phyloP scores from a whole-genome alignment of 2,888 invertebrate species.

The Muscina levida region DNA sequence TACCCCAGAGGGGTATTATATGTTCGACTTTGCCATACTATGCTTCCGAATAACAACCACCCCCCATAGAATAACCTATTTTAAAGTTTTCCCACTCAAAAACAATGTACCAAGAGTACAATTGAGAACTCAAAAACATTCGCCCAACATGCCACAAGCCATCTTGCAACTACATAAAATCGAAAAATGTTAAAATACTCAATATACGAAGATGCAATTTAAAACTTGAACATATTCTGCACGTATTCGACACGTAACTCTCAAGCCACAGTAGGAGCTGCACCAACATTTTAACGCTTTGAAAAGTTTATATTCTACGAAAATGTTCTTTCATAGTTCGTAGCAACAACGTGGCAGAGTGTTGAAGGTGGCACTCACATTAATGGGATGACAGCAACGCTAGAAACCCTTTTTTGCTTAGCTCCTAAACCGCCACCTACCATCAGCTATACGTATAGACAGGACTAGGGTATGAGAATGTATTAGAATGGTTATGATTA shows the following conservation, averaged over 20 bases:
- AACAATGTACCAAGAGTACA: too few species aligned
- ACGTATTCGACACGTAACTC: not conserved
- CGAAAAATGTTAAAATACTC: conserved; percentile 70
- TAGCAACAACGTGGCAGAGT: not conserved
- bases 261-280: not conserved
- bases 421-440: too few species aligned
- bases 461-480: not conserved
- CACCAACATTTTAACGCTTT: not conserved
- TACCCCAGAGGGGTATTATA: too few species aligned
- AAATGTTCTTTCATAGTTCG: not conserved
- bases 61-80: too few species aligned
- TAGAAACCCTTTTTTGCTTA: too few species aligned
- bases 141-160: conserved; percentile 59
- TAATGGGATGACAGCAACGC: too few species aligned
- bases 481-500: conserved; percentile 52
- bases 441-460: too few species aligned
- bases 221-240: not conserved
- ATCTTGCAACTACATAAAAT: conserved; percentile 68
- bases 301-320: not conserved
- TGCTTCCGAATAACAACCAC: too few species aligned
- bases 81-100: too few species aligned
- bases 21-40: too few species aligned
- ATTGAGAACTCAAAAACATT: conserved; percentile 19
- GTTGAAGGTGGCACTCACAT: too few species aligned
- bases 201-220: conserved; percentile 67